A percentile compares a stretch with the other conserved stretches of the same genome.
phyloP scores from a whole-genome alignment of 2,113 vertebrate species.

The Pardalotus punctatus region DNA sequence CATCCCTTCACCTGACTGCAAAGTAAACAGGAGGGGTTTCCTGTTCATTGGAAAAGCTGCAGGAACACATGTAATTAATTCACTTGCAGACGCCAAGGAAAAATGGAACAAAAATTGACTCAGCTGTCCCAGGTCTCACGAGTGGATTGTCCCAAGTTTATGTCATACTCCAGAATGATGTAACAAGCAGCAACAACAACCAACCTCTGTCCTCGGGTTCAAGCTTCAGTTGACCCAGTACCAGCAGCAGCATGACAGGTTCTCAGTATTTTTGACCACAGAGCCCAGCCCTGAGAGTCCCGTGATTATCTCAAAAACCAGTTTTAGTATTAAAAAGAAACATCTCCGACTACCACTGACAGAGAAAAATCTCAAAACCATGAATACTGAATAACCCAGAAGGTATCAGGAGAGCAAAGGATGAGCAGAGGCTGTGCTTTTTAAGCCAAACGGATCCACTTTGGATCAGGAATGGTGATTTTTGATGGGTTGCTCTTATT shows the following conservation, averaged over 20 bases:
- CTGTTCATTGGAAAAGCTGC: neutral
- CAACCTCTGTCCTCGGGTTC: neutral
- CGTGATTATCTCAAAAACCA: neutral
- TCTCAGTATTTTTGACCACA: neutral
- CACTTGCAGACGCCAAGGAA: neutral
- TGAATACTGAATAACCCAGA: neutral
- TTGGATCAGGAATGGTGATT: neutral
- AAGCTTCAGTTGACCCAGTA: neutral
- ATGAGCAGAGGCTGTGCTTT: neutral
- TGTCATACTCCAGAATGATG: neutral
- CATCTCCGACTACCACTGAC: fast-evolving
- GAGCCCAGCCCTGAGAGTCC: neutral
- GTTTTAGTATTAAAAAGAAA: neutral
- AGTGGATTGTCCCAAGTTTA: neutral
- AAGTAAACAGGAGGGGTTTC: neutral
- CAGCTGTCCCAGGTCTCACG: neutral
- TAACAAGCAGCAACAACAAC: neutral
- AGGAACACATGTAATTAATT: neutral
- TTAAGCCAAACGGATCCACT: neutral
- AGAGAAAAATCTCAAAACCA: neutral
- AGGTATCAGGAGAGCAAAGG: neutral
- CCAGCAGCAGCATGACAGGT: neutral
- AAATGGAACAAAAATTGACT: neutral
- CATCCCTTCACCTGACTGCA: neutral
- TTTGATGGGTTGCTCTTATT: neutral